phyloP scores from a whole-genome alignment of 64 coral and sea anemone genomes.

The Montipora sp. region DNA sequence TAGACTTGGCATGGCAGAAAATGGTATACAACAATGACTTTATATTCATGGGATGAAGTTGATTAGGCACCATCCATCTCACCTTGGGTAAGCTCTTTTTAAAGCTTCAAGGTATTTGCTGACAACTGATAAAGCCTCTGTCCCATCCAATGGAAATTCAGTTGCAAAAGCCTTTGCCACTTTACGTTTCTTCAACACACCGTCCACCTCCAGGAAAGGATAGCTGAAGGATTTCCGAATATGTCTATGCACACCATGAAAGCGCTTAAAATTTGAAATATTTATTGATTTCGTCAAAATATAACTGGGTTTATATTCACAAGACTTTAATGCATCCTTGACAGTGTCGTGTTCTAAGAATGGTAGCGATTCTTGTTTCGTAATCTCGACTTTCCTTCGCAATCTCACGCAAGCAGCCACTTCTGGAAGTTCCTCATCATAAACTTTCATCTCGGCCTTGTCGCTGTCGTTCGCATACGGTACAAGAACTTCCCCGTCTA shows the following conservation, averaged over 20 bases:
- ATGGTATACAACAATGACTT: too few relatives aligned
- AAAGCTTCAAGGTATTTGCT: constrained; percentile 31
- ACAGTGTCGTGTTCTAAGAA: background rate
- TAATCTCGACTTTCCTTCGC: background rate
- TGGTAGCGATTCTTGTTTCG: background rate
- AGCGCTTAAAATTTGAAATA: background rate
- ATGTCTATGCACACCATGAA: background rate
- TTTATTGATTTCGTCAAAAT: background rate
- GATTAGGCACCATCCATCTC: background rate
- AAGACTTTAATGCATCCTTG: background rate
- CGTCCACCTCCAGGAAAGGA: background rate
- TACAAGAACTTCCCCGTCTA: background rate
- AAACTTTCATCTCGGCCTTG: background rate
- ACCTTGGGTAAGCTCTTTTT: constrained; percentile 43
- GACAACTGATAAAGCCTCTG: constrained; percentile 29
- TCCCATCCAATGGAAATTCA: background rate
- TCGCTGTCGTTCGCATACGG: background rate
- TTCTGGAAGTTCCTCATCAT: constrained; percentile 7
- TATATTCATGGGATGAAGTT: too few relatives aligned
- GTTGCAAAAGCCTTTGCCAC: background rate
- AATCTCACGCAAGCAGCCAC: background rate
- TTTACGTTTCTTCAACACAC: background rate
- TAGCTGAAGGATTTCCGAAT: background rate
- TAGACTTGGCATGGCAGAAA: too few relatives aligned
- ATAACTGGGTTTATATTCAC: constrained; percentile 38